These are phyloP conservation scores for Cremastinae sp. DNA, from an alignment of 2,888 invertebrate genomes.

Conservation along the genomic window DNA sequence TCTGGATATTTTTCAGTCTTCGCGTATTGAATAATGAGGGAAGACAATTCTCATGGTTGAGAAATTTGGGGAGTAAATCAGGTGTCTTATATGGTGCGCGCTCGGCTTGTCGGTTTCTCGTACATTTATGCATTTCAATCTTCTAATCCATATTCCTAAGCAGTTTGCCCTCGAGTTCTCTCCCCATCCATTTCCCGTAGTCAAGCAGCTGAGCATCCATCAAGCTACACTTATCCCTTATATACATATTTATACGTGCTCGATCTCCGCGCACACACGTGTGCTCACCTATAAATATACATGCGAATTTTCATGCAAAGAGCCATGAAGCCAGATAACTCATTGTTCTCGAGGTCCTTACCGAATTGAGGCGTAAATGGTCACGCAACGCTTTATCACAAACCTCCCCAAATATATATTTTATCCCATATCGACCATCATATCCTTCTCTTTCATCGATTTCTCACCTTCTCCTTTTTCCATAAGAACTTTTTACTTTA, in stretches of 20 bases:
- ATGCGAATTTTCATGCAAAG: slow-evolving; percentile 32
- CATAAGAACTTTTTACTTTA: no score
- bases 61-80: no score
- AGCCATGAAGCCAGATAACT: slow-evolving; percentile 35
- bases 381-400: slow-evolving; percentile 43
- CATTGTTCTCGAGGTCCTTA: slow-evolving; percentile 33
- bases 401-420: neutral
- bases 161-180: slow-evolving; percentile 1
- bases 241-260: no score
- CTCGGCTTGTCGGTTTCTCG: neutral
- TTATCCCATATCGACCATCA: no score
- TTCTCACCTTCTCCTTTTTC: no score
- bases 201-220: slow-evolving; percentile 39
- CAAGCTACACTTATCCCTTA: slow-evolving; percentile 17
- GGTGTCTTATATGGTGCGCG: no score
- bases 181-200: slow-evolving; percentile 2
- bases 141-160: slow-evolving; percentile 46
- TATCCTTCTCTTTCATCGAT: no score
- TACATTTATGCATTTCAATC: slow-evolving; percentile 13
- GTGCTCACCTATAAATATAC: no score
- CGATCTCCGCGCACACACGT: no score
- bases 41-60: no score
- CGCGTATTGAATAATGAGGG: no score
- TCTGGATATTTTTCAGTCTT: no score
- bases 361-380: slow-evolving; percentile 46